Evolutionary conservation across 2,888 invertebrate genomes (phyloP), one percentile per base, ranked within the genome.

Genomic region (Epirrita christyi): DNA sequence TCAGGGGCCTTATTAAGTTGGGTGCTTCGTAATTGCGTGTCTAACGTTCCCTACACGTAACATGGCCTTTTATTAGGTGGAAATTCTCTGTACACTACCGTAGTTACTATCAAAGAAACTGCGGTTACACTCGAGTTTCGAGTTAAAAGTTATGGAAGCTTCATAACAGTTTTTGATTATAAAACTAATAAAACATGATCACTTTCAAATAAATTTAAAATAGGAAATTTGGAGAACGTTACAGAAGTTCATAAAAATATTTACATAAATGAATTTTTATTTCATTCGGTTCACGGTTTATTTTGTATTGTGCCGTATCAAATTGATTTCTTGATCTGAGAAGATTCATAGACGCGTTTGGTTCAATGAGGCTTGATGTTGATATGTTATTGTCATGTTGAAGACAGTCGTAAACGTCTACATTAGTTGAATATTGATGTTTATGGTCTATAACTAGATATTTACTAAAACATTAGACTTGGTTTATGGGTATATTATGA

Each of bases 61-160:
- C 85, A 80, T 73, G 85, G 85, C 78, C 89, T 90, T 90, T 91
- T 91, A 92, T 91, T 91, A 91, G 88, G 91, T 91, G 88, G 88
- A 88, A 92, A 91, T 88, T 87, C 87, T 88, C 83, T 86, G 81
- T 85, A 88, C 82, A 83, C 81, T 77, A 83, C 58, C 81, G 40
- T 85, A 83, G 70, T 40, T 14, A 56, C 50, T 50, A 11, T 7
- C 8, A 34, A 41, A 15, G n/a, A 45, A 45, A n/a, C 50, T 50
- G 55, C 50, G 45, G 41, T 41, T 43, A 13, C 37, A 42, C 44
- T 55, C 36, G 36, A 47, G 82, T 79, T 82, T 80, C 73, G 72
- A 71, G 76, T 75, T 72, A 72, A 73, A 78, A 85, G 79, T 86
- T 88, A 85, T 85, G 81, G 82, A 80, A 61, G 51, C 59, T 63